These are phyloP conservation scores for Platerodrilus igneus DNA, from an alignment of 2,888 invertebrate genomes.

Conservation along the genomic window DNA sequence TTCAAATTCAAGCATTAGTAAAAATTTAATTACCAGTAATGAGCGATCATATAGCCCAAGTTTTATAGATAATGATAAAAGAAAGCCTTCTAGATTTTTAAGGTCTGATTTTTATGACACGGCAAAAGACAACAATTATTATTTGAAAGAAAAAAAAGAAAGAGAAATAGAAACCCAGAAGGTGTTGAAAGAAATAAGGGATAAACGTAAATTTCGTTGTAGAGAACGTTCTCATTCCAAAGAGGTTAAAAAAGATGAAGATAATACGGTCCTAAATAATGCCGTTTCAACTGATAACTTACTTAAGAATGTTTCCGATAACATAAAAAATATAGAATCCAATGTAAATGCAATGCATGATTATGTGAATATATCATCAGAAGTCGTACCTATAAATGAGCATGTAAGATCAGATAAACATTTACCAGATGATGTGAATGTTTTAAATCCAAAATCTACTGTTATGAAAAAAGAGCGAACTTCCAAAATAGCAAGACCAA, in stretches of 20 bases:
- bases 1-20: conserved; percentile 9
- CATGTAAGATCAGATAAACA: conserved; percentile 16
- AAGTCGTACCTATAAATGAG: conserved; percentile 7
- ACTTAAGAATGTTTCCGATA: conserved; percentile 38
- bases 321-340: conserved; percentile 40
- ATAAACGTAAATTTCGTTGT: conserved; percentile 49
- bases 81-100: conserved; percentile 66
- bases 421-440: conserved; percentile 38
- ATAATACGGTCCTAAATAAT: conserved; percentile 10
- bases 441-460: conserved; percentile 25
- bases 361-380: conserved; percentile 34
- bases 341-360: conserved; percentile 36
- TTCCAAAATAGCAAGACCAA: conserved; percentile 54
- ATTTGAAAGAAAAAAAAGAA: conserved; percentile 59
- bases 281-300: conserved; percentile 35
- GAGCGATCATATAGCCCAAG: conserved; percentile 11
- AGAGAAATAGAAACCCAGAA: conserved; percentile 66
- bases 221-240: conserved; percentile 38
- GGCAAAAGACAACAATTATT: conserved; percentile 59
- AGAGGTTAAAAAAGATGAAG: conserved; percentile 14
- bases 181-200: conserved; percentile 62
- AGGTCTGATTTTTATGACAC: conserved; percentile 75
- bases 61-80: conserved; percentile 11
- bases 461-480: conserved; percentile 39
- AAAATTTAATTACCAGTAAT: too few relatives aligned